Evolutionary conservation across 2,888 invertebrate species (phyloP).

Genomic region (Teleogryllus oceanicus): DNA sequence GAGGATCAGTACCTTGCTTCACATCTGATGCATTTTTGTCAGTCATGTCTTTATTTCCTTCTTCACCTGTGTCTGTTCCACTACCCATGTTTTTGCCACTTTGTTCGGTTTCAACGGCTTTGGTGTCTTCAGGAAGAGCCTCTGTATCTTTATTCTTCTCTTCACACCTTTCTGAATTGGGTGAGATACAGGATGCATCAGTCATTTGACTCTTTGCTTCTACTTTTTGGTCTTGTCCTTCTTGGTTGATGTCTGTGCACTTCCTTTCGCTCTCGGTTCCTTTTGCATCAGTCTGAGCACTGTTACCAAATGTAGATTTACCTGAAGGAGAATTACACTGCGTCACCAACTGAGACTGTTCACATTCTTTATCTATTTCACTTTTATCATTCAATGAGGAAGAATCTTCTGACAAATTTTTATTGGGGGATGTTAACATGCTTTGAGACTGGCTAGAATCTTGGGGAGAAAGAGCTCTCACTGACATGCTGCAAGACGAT

Average conservation of each 20-base stretch:
- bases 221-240: conserved; percentile 5
- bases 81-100: not conserved
- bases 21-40: conserved; percentile 41
- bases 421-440: not conserved
- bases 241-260: not conserved
- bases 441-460: not conserved
- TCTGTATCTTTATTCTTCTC: not conserved
- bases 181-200: not conserved
- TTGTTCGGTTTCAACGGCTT: not conserved
- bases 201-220: not conserved
- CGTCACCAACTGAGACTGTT: not conserved
- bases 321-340: not conserved
- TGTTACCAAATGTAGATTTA: not conserved
- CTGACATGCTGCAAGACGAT: not conserved
- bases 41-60: conserved; percentile 47
- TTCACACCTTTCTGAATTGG: not conserved
- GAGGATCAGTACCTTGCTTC: conserved; percentile 38
- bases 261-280: not conserved
- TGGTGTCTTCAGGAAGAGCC: not conserved
- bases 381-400: not conserved
- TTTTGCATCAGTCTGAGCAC: not conserved
- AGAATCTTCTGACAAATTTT: not conserved
- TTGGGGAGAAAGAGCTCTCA: not conserved
- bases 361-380: not conserved
- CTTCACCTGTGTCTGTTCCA: conserved; percentile 36